phyloP scores from a whole-genome alignment of 64 coral and sea anemone species.

The Pocillopora damicornis region DNA sequence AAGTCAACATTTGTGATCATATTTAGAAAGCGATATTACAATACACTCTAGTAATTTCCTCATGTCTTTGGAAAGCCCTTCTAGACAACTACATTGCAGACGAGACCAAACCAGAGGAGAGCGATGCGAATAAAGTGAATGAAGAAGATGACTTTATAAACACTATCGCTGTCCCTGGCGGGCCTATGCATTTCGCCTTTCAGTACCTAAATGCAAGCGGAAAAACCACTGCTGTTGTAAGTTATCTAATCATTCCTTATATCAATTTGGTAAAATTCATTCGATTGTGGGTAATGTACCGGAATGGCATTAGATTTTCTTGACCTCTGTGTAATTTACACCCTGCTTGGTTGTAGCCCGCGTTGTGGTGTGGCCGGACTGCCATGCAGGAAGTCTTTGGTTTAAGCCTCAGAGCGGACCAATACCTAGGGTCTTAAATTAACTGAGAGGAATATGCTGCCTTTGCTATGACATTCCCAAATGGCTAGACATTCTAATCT shows the following conservation, averaged over 20 bases:
- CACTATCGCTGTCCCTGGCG: background rate
- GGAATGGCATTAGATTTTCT: too few relatives aligned
- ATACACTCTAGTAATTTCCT: background rate
- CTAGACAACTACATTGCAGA: slow-evolving; percentile 11
- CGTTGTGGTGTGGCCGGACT: too few relatives aligned
- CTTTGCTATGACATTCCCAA: too few relatives aligned
- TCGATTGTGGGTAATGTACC: background rate
- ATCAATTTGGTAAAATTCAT: background rate
- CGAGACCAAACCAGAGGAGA: background rate
- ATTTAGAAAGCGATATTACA: too few relatives aligned
- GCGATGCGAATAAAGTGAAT: background rate
- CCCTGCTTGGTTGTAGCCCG: too few relatives aligned
- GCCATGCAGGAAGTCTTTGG: too few relatives aligned
- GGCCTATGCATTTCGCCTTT: background rate
- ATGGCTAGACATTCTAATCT: too few relatives aligned
- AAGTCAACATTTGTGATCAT: too few relatives aligned
- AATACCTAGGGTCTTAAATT: too few relatives aligned
- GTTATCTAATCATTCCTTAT: background rate
- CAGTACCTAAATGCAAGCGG: background rate
- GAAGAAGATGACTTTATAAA: slow-evolving; percentile 4
- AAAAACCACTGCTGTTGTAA: background rate
- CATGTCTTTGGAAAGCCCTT: background rate
- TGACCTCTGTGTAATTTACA: too few relatives aligned
- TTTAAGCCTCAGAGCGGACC: too few relatives aligned
- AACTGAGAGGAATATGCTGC: too few relatives aligned